Percentiles rank a stretch among this genome's conserved stretches.
Evolutionary conservation across 2,797 vertebrate species (phyloP).

Genomic region (Muscicapa comitata): DNA sequence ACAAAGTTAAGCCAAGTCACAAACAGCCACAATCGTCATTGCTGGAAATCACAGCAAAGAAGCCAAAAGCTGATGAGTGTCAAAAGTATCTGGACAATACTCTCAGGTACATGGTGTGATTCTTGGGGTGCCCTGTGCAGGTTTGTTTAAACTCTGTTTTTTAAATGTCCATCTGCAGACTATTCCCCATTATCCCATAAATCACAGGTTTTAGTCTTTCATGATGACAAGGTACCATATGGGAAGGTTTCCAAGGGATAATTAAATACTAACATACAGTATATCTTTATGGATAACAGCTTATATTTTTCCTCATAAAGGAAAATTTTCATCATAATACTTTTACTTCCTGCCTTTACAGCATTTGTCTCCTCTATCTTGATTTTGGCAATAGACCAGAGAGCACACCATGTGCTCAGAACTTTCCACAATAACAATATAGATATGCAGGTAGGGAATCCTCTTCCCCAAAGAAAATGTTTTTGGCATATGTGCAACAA

Average conservation of each 20-base stretch:
- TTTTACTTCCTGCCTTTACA: background rate
- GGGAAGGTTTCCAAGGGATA: background rate
- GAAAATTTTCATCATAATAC: background rate
- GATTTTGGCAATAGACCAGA: background rate
- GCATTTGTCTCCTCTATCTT: background rate
- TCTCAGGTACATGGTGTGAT: background rate
- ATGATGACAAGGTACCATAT: background rate
- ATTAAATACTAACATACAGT: background rate
- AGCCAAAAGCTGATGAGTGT: background rate
- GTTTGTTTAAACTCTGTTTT: background rate
- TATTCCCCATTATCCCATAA: background rate
- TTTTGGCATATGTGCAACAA: background rate
- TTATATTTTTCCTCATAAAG: background rate
- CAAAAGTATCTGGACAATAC: background rate
- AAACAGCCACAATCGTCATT: background rate
- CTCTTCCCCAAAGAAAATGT: background rate
- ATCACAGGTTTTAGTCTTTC: background rate
- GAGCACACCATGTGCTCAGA: fast-evolving
- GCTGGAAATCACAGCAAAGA: background rate
- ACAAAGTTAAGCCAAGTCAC: background rate
- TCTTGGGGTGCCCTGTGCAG: background rate
- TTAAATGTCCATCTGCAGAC: background rate
- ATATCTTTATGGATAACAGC: background rate
- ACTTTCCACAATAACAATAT: background rate
- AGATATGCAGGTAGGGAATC: background rate